phyloP scores from a whole-genome alignment of 1,140 invertebrate genomes.

The Panonychus citri region DNA sequence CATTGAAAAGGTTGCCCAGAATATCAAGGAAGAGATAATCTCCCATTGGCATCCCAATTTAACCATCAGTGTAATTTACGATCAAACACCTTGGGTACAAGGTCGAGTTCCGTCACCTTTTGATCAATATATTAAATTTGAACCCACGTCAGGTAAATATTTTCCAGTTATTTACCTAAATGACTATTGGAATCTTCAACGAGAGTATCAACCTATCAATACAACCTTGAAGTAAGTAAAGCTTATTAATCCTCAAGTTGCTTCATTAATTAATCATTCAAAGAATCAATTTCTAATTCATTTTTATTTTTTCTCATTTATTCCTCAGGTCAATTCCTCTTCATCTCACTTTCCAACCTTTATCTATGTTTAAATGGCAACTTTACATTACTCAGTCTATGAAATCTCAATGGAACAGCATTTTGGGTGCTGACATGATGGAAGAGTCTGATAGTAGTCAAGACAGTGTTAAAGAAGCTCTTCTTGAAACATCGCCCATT shows the following conservation, averaged over 20 bases:
- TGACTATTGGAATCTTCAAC: slow-evolving; percentile 94
- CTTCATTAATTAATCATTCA: too few species aligned
- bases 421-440: slow-evolving; percentile 30
- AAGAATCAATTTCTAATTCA: not conserved
- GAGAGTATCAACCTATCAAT: slow-evolving; percentile 87
- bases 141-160: slow-evolving; percentile 53
- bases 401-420: slow-evolving; percentile 33
- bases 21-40: slow-evolving; percentile 44
- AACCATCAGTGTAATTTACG: slow-evolving; percentile 79
- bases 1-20: slow-evolving; percentile 14
- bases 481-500: slow-evolving; percentile 91
- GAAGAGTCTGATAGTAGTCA: slow-evolving; percentile 65
- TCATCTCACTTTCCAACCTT: slow-evolving; percentile 66
- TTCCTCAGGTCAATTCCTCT: slow-evolving; percentile 26
- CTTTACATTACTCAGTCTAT: slow-evolving; percentile 77
- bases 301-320: slow-evolving; percentile 3
- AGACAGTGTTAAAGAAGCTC: slow-evolving; percentile 84
- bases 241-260: not conserved
- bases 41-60: slow-evolving; percentile 99
- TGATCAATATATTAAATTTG: slow-evolving; percentile 23
- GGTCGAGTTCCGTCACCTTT: slow-evolving; percentile 55
- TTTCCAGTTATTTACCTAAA: slow-evolving; percentile 88
- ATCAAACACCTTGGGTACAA: slow-evolving; percentile 76
- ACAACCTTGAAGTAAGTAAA: slow-evolving; percentile 40
- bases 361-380: slow-evolving; percentile 93